Conservation (phyloP, 2,888 invertebrate species). For the Nephrotoma flavescens region DNA sequence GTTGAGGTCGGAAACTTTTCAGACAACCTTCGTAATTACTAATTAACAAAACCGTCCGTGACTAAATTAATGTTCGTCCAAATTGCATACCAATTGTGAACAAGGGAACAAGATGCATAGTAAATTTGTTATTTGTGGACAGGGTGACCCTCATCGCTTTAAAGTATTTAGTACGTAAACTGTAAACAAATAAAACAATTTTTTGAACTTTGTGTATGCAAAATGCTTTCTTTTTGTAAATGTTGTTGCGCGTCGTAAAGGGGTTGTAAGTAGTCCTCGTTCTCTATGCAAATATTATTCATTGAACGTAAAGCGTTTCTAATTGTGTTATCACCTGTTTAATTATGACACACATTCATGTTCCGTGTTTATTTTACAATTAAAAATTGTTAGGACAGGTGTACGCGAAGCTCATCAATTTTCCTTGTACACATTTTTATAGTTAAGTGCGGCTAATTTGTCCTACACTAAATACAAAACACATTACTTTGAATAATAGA, state of each 20-base stretch:
- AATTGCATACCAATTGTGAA: neutral
- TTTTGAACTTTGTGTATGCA: too few species aligned
- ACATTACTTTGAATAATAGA: neutral
- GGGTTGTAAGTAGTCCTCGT: too few species aligned
- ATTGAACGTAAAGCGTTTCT: neutral
- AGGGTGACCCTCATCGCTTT: neutral
- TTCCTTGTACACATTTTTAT: neutral
- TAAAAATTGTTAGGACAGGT: neutral
- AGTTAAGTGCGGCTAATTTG: neutral
- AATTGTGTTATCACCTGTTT: neutral
- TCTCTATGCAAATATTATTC: neutral
- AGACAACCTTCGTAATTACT: too few species aligned
- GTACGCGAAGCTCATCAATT: neutral
- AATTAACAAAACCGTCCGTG: neutral
- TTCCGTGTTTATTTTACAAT: neutral
- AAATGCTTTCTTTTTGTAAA: too few species aligned
- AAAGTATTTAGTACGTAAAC: neutral
- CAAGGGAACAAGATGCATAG: neutral
- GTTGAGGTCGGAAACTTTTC: too few species aligned
- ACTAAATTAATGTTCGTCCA: neutral
- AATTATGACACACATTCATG: neutral
- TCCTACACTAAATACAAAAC: neutral
- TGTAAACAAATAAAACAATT: neutral
- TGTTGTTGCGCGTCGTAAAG: too few species aligned
- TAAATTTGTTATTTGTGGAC: neutral